Base-by-base conservation (phyloP, 2,888 invertebrate genomes). In the Caenorhabditis afra region DNA sequence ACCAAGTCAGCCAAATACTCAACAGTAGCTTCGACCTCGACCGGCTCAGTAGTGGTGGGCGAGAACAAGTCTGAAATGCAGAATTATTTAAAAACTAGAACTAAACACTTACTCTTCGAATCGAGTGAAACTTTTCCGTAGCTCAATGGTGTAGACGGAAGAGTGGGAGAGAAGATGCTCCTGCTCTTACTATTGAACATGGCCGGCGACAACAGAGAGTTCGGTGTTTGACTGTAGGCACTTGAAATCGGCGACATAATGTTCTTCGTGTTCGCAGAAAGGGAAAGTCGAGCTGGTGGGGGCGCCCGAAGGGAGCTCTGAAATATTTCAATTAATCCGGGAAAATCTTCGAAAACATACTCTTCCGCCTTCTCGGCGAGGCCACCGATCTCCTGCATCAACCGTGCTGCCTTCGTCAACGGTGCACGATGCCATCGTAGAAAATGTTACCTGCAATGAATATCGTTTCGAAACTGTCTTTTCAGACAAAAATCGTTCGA, bases 1-100 rank as follows among this genome's bases (percentile, higher is more conserved):
- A 87, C 79, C 18, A 87, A 73, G 37, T 84, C 84, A 4, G 84
- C 83, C 57, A 87, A 67, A 52, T 87, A 87, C 71, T 86, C 85
- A 49, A 87, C 74, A 22, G 82, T 79, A 10, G 75, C 81, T 20
- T 84, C 81, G 11, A 68, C 62, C 12, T 77, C 77, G 3, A 78
- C 44, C 18, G 73, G 73, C 22, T 78, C 78, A 10, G 66, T 67
- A 20, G 67, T 37, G 0, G 73, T 47, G 16, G 71, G 71, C 16
- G 78, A 67, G 45, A 65, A 65, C 14, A 70, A 35, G 23, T 35
- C 68, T 68, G 50, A 44, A 66, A 53, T 29, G 5, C 29, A n/a
- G 12, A n/a, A 20, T 12, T 18, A 18, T 16, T 62, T 12, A 47
- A 62, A n/a, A 49, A 29, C 22, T 16, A 52, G 11, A n/a, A n/a